These are phyloP conservation scores for Microctenopoma stevenorrisi DNA, from an alignment of 2,797 vertebrate species.

Conservation along the genomic window DNA sequence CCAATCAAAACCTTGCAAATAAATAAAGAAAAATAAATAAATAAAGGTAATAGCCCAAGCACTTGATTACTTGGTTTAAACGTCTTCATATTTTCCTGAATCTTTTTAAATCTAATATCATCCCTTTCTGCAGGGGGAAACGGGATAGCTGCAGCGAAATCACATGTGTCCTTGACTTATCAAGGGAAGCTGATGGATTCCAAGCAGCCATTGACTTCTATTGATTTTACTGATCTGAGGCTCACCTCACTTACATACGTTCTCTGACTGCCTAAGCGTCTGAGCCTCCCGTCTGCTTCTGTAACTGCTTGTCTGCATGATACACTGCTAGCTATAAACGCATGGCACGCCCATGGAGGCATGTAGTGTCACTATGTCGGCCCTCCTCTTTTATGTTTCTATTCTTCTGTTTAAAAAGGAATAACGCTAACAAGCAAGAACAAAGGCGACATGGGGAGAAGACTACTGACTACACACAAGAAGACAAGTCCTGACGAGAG, in stretches of 20 bases:
- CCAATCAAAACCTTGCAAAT: conserved; percentile 50
- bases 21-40: conserved; percentile 6
- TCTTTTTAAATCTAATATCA: neutral
- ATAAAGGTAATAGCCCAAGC: conserved; percentile 6
- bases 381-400: conserved; percentile 19
- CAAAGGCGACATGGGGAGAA: neutral
- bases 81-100: conserved; percentile 19
- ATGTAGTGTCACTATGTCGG: neutral
- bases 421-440: conserved; percentile 25
- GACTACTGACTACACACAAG: conserved; percentile 21
- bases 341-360: neutral
- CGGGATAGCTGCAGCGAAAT: conserved; percentile 8
- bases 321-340: neutral
- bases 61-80: conserved; percentile 21
- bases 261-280: conserved; percentile 45
- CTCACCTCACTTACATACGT: conserved; percentile 52
- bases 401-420: conserved; percentile 24
- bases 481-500: conserved; percentile 28
- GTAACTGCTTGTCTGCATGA: conserved; percentile 11
- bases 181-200: conserved; percentile 52
- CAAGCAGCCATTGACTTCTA: conserved; percentile 51
- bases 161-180: conserved; percentile 57
- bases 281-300: conserved; percentile 36
- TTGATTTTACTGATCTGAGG: conserved; percentile 61
- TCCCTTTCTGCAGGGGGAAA: conserved; percentile 12